Conservation (phyloP, 2,113 vertebrate genomes). For the Notechis scutatus region DNA sequence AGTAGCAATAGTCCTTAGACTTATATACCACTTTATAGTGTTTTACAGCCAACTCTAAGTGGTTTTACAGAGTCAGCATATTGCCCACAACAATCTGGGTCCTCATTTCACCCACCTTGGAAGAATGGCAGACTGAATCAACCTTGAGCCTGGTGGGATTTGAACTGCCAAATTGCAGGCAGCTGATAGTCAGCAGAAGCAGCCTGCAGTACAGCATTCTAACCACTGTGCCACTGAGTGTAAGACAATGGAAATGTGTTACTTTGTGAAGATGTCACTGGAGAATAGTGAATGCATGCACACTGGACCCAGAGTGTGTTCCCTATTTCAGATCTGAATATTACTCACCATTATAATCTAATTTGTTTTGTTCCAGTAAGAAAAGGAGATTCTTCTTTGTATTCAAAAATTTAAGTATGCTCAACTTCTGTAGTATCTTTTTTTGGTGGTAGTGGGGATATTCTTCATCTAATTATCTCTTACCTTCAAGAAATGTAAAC, state of each 20-base stretch:
- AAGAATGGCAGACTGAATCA: too few species aligned
- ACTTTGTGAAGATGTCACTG: neutral
- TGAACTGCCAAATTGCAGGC: too few species aligned
- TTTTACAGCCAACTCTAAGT: too few species aligned
- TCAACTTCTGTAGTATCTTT: neutral
- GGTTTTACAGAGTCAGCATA: too few species aligned
- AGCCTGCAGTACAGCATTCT: too few species aligned
- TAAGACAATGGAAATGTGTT: neutral
- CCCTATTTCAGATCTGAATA: neutral
- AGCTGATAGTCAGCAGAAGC: too few species aligned
- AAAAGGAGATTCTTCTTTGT: neutral
- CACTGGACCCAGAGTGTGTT: neutral
- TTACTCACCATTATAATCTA: neutral
- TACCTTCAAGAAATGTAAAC: neutral
- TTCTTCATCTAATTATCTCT: neutral
- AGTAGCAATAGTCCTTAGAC: too few species aligned
- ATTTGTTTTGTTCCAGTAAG: neutral
- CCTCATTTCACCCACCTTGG: too few species aligned
- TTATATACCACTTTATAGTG: too few species aligned
- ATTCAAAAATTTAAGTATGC: neutral
- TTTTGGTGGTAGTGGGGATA: neutral
- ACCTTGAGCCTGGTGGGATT: too few species aligned
- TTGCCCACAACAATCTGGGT: too few species aligned
- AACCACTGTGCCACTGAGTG: too few species aligned
- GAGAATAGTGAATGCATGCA: neutral